These are phyloP conservation scores for Hozukius guyotensis DNA, from an alignment of 2,797 vertebrate species.

Conservation along the genomic window DNA sequence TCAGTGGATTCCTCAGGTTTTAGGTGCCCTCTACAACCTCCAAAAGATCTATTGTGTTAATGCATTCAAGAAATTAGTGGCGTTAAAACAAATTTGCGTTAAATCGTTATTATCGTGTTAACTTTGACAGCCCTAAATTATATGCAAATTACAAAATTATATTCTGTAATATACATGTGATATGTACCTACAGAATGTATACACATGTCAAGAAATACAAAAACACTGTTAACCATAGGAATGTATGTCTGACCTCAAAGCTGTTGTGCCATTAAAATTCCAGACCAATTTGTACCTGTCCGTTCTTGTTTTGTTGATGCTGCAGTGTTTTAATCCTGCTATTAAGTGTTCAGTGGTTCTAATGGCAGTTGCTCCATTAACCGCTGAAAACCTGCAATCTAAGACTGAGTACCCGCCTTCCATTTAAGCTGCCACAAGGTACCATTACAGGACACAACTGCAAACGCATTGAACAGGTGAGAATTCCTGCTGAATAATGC, in stretches of 20 bases:
- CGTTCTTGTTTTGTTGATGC: constrained; percentile 11
- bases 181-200: not conserved
- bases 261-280: not conserved
- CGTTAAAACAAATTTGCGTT: not conserved
- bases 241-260: not conserved
- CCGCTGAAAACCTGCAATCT: constrained; percentile 13
- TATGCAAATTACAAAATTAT: not conserved
- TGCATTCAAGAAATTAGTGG: not conserved
- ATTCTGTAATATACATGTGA: not conserved
- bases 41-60: not conserved
- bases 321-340: constrained; percentile 9
- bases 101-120: not conserved
- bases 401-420: not conserved
- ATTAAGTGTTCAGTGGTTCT: constrained; percentile 6
- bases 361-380: constrained; percentile 22
- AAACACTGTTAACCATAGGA: not conserved
- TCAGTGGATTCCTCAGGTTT: not conserved
- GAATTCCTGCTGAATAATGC: not conserved
- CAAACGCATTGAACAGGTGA: not conserved
- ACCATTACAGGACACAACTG: not conserved
- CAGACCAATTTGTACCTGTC: constrained; percentile 13
- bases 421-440: not conserved
- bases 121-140: not conserved
- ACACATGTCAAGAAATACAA: not conserved
- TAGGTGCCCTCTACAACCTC: not conserved